phyloP scores from a whole-genome alignment of 2,888 invertebrate genomes.

The Eudasyphora cyanicolor region DNA sequence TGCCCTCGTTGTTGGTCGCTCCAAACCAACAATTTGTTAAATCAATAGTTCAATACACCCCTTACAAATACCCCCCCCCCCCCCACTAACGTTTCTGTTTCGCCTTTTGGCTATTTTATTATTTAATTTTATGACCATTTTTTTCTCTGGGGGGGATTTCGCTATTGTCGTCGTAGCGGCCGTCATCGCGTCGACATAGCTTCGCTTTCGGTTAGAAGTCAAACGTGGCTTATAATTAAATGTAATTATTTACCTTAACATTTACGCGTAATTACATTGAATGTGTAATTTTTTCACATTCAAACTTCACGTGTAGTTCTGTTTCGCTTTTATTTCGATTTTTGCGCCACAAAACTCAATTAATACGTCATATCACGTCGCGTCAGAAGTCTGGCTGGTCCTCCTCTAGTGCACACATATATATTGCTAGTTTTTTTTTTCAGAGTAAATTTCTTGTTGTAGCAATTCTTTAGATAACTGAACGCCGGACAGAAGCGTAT shows the following conservation, averaged over 20 bases:
- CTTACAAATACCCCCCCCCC: too few species aligned
- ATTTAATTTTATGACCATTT: background rate
- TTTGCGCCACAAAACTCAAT: constrained; percentile 39
- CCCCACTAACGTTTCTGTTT: too few species aligned
- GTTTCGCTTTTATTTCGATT: constrained; percentile 4
- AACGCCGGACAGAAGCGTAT: constrained; percentile 12
- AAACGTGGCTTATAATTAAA: constrained; percentile 53
- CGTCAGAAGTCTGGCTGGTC: constrained; percentile 52
- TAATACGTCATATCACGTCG: constrained; percentile 65
- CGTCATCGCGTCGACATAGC: background rate
- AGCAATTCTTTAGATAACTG: background rate
- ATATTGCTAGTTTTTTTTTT: background rate
- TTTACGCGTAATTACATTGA: constrained; percentile 61
- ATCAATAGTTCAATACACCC: too few species aligned
- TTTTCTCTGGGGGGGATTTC: background rate
- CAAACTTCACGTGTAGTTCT: background rate
- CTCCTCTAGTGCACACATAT: background rate
- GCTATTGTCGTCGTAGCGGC: background rate
- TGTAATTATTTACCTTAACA: constrained; percentile 59
- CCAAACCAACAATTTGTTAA: too few species aligned
- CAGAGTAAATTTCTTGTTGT: background rate
- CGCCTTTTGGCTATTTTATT: too few species aligned
- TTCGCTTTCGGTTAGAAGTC: constrained; percentile 6
- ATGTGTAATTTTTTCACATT: constrained; percentile 51
- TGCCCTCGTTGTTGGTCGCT: too few species aligned